Percentiles rank a stretch among this genome's conserved stretches.
These are phyloP conservation scores for Geotrypetes seraphini DNA, from an alignment of 2,797 vertebrate genomes.

Conservation along the genomic window DNA sequence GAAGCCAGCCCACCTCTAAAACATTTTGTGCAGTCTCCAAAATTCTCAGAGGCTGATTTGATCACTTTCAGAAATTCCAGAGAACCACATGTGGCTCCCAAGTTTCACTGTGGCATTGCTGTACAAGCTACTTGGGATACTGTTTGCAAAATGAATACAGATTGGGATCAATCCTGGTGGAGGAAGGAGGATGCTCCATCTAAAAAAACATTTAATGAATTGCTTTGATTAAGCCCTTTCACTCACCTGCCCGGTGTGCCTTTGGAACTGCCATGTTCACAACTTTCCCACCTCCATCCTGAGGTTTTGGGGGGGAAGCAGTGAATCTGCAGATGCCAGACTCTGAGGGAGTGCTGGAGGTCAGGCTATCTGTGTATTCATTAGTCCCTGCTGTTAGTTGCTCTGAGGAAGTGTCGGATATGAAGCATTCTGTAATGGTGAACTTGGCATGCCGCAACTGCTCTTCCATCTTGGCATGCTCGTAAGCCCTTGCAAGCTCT, in stretches of 20 bases:
- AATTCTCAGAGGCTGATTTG: too few species aligned
- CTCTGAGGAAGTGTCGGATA: constrained; percentile 95
- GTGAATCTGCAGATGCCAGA: constrained; percentile 98
- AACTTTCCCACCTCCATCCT: constrained; percentile 89
- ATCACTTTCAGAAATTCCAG: too few species aligned
- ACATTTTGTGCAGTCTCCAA: too few species aligned
- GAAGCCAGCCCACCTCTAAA: too few species aligned
- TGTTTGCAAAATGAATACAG: too few species aligned
- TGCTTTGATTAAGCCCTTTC: accelerated
- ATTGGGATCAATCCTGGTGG: too few species aligned
- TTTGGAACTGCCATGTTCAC: constrained; percentile 95
- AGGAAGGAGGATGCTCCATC: too few species aligned
- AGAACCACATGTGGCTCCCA: too few species aligned
- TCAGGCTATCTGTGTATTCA: constrained; percentile 95
- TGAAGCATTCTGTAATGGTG: constrained; percentile 98
- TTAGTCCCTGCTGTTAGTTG: constrained; percentile 97
- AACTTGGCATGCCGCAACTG: constrained; percentile 97
- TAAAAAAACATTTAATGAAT: too few species aligned
- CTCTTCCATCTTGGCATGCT: constrained; percentile 98
- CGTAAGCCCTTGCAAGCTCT: constrained; percentile 92
- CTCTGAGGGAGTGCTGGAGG: constrained; percentile 96
- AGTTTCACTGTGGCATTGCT: too few species aligned
- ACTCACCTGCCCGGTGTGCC: constrained; percentile 95
- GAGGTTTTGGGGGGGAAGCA: constrained; percentile 93
- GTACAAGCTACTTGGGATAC: too few species aligned